A percentile compares a stretch with the other conserved stretches of the same genome.
phyloP scores from a whole-genome alignment of 2,888 invertebrate genomes.

The Cephus sareptanus region DNA sequence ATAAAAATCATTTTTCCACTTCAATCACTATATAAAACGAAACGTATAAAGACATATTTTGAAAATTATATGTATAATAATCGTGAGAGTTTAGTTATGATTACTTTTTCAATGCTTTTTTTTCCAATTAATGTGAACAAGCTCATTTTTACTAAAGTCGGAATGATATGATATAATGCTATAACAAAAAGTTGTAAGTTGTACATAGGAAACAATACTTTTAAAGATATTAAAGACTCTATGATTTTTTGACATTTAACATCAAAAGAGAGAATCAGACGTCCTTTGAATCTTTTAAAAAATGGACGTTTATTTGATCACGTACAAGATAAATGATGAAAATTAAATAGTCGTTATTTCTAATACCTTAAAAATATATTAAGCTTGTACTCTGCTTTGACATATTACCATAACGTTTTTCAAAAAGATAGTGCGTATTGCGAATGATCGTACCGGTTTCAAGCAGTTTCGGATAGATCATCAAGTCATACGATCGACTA shows the following conservation, averaged over 20 bases:
- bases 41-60: background rate
- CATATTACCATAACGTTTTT: background rate
- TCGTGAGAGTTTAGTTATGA: background rate
- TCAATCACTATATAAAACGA: background rate
- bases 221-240: background rate
- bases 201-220: background rate
- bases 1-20: background rate
- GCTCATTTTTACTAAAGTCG: background rate
- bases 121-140: background rate
- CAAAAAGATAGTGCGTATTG: background rate
- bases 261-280: background rate
- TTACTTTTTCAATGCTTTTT: background rate
- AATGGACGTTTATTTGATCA: slow-evolving; percentile 4
- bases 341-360: background rate
- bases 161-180: background rate
- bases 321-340: background rate
- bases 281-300: background rate
- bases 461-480: background rate
- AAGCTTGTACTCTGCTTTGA: background rate
- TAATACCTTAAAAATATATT: background rate
- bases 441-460: slow-evolving; percentile 3
- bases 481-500: background rate
- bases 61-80: background rate
- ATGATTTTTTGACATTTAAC: background rate
- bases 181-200: background rate